A percentile compares a stretch with the other conserved stretches of the same genome.
These are phyloP conservation scores for Malurus splendens DNA, from an alignment of 2,797 vertebrate species.

Conservation along the genomic window DNA sequence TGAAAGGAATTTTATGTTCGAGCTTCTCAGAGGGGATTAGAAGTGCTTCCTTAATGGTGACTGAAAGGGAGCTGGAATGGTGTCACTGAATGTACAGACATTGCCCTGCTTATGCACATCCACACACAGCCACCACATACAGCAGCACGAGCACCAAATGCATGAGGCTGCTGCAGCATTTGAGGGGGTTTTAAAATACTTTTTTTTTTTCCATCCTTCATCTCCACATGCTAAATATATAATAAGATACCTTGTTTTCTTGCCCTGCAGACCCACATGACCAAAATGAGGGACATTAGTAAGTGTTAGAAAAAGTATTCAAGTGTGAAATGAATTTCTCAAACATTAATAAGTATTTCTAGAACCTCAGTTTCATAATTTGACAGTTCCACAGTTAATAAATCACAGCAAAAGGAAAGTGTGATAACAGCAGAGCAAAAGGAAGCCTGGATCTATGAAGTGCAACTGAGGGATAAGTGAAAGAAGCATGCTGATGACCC, in stretches of 20 bases:
- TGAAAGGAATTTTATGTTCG: conserved; percentile 43
- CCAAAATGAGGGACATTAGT: conserved; percentile 61
- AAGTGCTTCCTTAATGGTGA: conserved; percentile 32
- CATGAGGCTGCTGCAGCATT: neutral
- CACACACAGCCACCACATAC: neutral
- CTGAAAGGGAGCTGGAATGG: conserved; percentile 37
- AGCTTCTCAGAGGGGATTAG: conserved; percentile 47
- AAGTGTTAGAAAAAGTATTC: conserved; percentile 66
- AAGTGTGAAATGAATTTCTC: conserved; percentile 68
- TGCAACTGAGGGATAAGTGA: conserved; percentile 58
- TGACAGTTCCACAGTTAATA: conserved; percentile 68
- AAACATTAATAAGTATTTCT: conserved; percentile 55
- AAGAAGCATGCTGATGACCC: conserved; percentile 60
- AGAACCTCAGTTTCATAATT: conserved; percentile 53
- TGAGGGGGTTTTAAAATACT: neutral
- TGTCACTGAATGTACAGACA: conserved; percentile 15
- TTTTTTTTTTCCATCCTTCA: conserved; percentile 29
- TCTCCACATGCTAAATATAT: conserved; percentile 49
- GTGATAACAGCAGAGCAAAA: conserved; percentile 51
- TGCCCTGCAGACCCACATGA: conserved; percentile 59
- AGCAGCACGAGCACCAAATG: conserved; percentile 5
- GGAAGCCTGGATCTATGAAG: conserved; percentile 47
- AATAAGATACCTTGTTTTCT: conserved; percentile 59
- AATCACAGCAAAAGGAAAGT: conserved; percentile 58
- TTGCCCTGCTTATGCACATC: neutral